Evolutionary conservation across 1,140 invertebrate species (phyloP).

Genomic region (Magallana angulata): DNA sequence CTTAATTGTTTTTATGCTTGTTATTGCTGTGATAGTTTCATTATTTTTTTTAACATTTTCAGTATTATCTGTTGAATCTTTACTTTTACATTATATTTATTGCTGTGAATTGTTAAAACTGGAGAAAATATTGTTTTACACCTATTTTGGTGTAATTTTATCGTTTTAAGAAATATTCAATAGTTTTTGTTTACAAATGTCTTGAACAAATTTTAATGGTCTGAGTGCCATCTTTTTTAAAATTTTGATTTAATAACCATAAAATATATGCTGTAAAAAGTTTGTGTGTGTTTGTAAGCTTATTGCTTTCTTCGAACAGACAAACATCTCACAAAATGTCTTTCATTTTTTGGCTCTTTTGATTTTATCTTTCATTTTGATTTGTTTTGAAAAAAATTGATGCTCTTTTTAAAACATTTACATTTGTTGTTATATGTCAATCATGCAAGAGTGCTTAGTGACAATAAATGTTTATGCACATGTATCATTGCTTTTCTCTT

Average conservation of each 20-base stretch:
- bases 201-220: background rate
- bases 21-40: conserved; percentile 27
- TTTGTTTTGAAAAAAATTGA: background rate
- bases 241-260: background rate
- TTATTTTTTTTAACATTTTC: background rate
- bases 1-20: background rate
- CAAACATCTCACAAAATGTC: conserved; percentile 26
- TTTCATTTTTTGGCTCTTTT: conserved; percentile 12
- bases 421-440: conserved; percentile 12
- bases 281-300: background rate
- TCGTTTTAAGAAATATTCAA: background rate
- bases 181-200: background rate
- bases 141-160: background rate
- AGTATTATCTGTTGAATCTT: conserved; percentile 1
- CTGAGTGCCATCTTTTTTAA: background rate
- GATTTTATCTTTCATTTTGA: conserved; percentile 6
- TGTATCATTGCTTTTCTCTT: no score
- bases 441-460: background rate
- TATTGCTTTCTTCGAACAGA: background rate
- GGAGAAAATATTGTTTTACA: background rate
- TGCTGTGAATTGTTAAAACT: conserved; percentile 6
- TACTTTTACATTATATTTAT: background rate
- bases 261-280: background rate
- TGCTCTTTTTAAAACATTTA: background rate
- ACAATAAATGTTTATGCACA: conserved; percentile 9